These are phyloP conservation scores for Cryptocephalus moraei DNA, from an alignment of 2,888 invertebrate genomes.

Conservation along the genomic window DNA sequence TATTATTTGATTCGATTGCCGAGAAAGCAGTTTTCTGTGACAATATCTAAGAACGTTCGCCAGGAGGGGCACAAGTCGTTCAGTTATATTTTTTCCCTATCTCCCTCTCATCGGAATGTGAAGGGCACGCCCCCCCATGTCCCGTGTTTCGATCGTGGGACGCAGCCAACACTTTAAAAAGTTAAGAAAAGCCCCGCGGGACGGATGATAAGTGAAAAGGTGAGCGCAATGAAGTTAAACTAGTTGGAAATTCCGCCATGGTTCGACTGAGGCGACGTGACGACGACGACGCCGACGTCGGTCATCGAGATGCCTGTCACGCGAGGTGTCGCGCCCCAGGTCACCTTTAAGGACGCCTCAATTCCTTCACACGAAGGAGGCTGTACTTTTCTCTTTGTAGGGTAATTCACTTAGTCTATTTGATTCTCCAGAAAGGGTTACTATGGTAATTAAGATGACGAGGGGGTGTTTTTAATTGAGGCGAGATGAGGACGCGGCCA, in stretches of 20 bases:
- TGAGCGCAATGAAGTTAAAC: conserved; percentile 25
- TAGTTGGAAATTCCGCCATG: conserved; percentile 20
- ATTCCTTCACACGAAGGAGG: background rate
- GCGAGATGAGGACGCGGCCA: no score
- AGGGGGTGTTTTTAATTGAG: no score
- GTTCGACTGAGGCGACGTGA: background rate
- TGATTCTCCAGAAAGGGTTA: background rate
- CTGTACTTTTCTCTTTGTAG: background rate
- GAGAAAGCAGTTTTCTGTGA: no score
- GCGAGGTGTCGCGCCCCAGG: background rate
- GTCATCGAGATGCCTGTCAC: background rate
- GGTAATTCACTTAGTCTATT: background rate
- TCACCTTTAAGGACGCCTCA: background rate
- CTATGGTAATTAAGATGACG: background rate
- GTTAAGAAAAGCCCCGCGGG: conserved; percentile 15
- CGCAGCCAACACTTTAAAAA: conserved; percentile 17
- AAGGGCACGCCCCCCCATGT: no score
- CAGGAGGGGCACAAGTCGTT: no score
- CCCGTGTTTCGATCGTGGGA: conserved; percentile 4
- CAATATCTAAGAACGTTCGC: no score
- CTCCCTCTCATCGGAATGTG: conserved; percentile 2
- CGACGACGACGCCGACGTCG: background rate
- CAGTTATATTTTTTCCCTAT: background rate
- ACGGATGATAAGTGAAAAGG: conserved; percentile 26
- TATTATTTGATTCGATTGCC: no score